These are phyloP conservation scores for Porites evermanni DNA, from an alignment of 92 coral and sea anemone species.

Conservation along the genomic window DNA sequence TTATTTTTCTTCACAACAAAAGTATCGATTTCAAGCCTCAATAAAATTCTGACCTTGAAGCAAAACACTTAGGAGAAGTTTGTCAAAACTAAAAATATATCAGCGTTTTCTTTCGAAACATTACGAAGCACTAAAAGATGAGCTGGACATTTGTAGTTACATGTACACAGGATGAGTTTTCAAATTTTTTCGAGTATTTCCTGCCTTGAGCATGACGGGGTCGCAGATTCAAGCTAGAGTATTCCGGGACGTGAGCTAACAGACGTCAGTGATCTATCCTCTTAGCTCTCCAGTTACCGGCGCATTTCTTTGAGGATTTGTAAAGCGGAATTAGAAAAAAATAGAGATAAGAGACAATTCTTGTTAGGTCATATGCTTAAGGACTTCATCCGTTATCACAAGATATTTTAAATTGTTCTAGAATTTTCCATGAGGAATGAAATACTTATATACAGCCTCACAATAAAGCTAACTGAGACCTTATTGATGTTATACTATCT, in stretches of 20 bases:
- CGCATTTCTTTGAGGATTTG: neutral
- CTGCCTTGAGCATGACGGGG: slow-evolving; percentile 17
- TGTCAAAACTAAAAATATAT: neutral
- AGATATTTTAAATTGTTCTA: neutral
- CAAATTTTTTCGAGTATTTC: slow-evolving; percentile 28
- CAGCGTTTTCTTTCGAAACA: neutral
- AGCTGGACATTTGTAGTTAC: neutral
- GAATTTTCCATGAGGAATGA: neutral
- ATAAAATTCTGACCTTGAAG: slow-evolving; percentile 7
- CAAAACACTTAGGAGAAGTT: neutral
- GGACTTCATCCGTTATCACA: neutral
- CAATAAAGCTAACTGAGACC: no score
- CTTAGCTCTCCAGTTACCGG: neutral
- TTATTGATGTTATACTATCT: no score
- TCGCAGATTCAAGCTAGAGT: neutral
- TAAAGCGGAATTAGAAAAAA: neutral
- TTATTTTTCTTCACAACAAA: neutral
- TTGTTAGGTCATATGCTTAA: neutral
- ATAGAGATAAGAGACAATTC: neutral
- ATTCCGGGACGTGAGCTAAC: neutral
- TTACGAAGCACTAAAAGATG: neutral
- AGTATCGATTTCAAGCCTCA: neutral
- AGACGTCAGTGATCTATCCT: neutral
- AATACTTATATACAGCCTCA: no score
- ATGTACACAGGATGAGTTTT: neutral